Percentiles rank a stretch among this genome's conserved stretches.
Evolutionary conservation across 2,797 vertebrate species (phyloP).

Genomic region (Lophotriccus pileatus): DNA sequence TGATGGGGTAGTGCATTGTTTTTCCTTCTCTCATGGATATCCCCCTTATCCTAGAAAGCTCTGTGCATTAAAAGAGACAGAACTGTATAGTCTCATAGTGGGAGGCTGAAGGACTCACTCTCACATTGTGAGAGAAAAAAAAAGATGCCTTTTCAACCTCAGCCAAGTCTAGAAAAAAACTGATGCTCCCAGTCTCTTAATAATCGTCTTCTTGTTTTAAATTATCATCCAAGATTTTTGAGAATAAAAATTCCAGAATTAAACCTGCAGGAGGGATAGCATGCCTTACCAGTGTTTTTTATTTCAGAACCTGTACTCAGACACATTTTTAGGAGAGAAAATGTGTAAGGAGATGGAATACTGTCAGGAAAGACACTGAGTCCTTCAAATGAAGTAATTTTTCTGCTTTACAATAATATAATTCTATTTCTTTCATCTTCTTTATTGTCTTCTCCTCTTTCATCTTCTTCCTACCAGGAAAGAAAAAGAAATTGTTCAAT

Average conservation of each 20-base stretch:
- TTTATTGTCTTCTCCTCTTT: neutral
- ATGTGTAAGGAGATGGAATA: neutral
- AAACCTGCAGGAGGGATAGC: neutral
- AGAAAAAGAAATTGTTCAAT: neutral
- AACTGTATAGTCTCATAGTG: neutral
- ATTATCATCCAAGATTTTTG: neutral
- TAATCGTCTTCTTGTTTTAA: neutral
- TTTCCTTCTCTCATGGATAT: neutral
- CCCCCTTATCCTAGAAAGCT: neutral
- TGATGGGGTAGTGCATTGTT: rapidly evolving
- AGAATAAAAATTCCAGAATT: neutral
- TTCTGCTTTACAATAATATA: neutral
- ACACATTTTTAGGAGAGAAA: neutral
- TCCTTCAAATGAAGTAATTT: neutral
- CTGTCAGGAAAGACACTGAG: neutral
- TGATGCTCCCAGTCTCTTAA: neutral
- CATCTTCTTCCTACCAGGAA: neutral
- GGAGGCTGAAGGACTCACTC: neutral
- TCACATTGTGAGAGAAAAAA: neutral
- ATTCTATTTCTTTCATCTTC: neutral
- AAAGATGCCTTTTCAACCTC: neutral
- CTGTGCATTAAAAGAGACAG: neutral
- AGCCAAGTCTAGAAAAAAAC: neutral
- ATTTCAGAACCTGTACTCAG: neutral
- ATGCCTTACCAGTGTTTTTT: neutral